These are phyloP conservation scores for Artemia franciscana DNA, from an alignment of 1,140 invertebrate genomes.

Conservation along the genomic window DNA sequence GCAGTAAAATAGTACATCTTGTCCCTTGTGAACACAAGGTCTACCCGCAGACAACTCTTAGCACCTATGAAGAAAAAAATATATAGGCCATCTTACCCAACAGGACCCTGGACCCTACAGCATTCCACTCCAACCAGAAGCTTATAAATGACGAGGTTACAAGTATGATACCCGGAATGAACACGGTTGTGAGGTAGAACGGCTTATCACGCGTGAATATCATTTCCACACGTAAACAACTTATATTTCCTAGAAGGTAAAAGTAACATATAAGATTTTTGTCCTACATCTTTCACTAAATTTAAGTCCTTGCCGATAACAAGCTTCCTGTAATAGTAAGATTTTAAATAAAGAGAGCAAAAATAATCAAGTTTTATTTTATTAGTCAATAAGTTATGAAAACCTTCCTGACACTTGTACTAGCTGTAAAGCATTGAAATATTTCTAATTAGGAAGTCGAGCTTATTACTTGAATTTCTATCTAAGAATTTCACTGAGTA, in stretches of 20 bases:
- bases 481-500: too few species aligned
- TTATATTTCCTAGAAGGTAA: constrained; percentile 56
- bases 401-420: too few species aligned
- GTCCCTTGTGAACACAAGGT: neutral
- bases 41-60: neutral
- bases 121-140: constrained; percentile 89
- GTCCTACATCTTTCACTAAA: too few species aligned
- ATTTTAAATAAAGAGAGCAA: too few species aligned
- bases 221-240: constrained; percentile 70
- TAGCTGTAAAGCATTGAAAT: too few species aligned
- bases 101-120: constrained; percentile 63
- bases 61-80: neutral
- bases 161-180: constrained; percentile 81
- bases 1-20: neutral
- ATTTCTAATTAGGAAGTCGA: too few species aligned
- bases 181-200: constrained; percentile 87
- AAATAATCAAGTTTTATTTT: too few species aligned
- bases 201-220: constrained; percentile 77
- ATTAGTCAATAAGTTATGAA: too few species aligned
- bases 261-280: neutral
- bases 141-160: constrained; percentile 84
- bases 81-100: constrained; percentile 12
- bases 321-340: too few species aligned
- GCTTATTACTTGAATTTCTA: too few species aligned
- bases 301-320: too few species aligned